These are phyloP conservation scores for Lucilia cuprina DNA, from an alignment of 1,140 invertebrate species.

Conservation along the genomic window DNA sequence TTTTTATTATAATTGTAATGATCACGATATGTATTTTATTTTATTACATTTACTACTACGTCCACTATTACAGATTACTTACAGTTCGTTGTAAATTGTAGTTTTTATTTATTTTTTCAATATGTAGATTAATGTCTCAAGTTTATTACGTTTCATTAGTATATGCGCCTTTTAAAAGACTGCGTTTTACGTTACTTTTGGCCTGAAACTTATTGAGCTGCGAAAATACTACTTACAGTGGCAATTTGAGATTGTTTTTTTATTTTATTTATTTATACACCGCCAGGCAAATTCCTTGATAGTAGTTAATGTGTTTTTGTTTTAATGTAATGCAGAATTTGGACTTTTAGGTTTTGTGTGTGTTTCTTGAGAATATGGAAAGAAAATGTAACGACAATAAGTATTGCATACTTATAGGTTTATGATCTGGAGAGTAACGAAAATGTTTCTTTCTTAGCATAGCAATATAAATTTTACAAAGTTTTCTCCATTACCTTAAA, in stretches of 20 bases:
- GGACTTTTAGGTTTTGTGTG: too few relatives aligned
- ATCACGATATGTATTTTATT: slow-evolving; percentile 11
- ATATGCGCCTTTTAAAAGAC: background rate
- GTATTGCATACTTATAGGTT: too few relatives aligned
- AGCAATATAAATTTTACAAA: too few relatives aligned
- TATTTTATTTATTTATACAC: background rate
- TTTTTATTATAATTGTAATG: slow-evolving; percentile 28
- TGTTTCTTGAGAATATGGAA: too few relatives aligned
- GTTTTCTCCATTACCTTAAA: too few relatives aligned
- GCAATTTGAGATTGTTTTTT: background rate
- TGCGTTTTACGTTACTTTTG: background rate
- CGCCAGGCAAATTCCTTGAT: background rate
- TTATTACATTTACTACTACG: background rate
- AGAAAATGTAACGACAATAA: too few relatives aligned
- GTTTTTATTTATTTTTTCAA: background rate
- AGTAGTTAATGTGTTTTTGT: too few relatives aligned
- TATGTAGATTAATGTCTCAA: background rate
- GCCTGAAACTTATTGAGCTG: background rate
- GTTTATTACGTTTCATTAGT: slow-evolving; percentile 4
- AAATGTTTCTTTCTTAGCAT: too few relatives aligned
- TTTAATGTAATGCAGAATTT: too few relatives aligned
- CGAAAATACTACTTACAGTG: slow-evolving; percentile 10
- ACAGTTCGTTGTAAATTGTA: background rate
- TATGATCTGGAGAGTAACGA: too few relatives aligned
- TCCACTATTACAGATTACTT: background rate